Conservation (phyloP, 2,888 invertebrate species). For the Mamestra brassicae region DNA sequence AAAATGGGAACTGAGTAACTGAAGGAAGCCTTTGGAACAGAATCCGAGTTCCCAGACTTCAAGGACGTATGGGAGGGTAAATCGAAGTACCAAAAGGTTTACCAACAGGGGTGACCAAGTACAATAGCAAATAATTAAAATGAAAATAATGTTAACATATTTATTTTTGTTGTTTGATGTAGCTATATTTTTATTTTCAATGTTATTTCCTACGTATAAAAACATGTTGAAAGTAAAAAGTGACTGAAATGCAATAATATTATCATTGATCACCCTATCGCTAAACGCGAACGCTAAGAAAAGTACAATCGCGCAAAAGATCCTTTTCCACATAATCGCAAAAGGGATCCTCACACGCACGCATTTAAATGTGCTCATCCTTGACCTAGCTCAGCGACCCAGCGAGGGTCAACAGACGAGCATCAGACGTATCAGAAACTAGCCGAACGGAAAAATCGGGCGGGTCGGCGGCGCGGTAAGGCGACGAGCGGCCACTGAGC, state of each 20-base stretch:
- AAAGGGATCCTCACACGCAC: constrained; percentile 45
- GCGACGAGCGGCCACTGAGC: constrained; percentile 71
- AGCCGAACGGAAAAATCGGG: constrained; percentile 89
- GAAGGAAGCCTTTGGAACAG: no score
- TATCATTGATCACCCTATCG: background rate
- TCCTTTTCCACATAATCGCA: constrained; percentile 9
- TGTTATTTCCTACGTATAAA: no score
- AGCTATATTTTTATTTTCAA: background rate
- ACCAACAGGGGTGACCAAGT: background rate
- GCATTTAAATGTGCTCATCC: constrained; percentile 71
- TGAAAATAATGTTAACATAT: background rate
- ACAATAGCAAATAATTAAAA: background rate
- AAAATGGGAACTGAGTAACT: no score
- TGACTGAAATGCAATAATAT: background rate
- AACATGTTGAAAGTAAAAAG: background rate
- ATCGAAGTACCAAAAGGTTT: background rate
- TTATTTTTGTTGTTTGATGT: no score
- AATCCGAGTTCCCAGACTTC: no score
- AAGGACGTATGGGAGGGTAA: background rate
- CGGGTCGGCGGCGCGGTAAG: constrained; percentile 76
- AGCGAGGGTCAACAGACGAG: constrained; percentile 80
- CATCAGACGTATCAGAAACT: constrained; percentile 83
- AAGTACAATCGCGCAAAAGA: constrained; percentile 13
- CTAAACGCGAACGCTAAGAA: background rate
- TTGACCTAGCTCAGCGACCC: constrained; percentile 80